Evolutionary conservation across 2,888 invertebrate species (phyloP), one percentile per base, ranked within the genome.

Genomic region (Eumacrocentrus americanus): DNA sequence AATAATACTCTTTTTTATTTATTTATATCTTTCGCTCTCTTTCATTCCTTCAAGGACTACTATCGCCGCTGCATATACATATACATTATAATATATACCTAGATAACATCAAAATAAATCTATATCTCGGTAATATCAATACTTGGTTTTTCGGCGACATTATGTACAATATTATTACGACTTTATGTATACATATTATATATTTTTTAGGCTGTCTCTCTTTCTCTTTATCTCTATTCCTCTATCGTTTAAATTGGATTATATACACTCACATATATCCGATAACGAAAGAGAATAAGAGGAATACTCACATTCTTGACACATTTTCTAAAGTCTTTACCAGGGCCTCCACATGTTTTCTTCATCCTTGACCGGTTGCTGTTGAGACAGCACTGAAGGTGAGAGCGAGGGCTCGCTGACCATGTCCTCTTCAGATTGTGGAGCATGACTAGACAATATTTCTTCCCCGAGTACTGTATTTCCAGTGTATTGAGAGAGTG

Each of bases 21-120:
- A 2, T 37, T 6, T 14, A 38, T 40, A 4, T 57, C 20, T 22
- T 47, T 54, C 51, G 42, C 35, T 2, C 16, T 48, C 18, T 42
- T 53, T 25, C 37, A 23, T 25, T 9, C 6, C n/a, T 4, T n/a
- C n/a, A 23, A 23, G n/a, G n/a, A 50, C 12, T n/a, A 23, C 11
- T 9, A 34, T 51, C 12, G 22, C 23, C 20, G 3, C 7, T 23
- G 12, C 11, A 14, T 16, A 16, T 34, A 4, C 5, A 14, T 38
- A 14, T 52, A 42, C 42, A 53, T 42, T 29, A 29, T 29, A 29
- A 29, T 29, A 73, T 78, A 78, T 73, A 79, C 72, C 79, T 79
- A 80, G 79, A 78, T 79, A 80, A 80, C 80, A 77, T 79, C 75
- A 78, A 79, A 80, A 80, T 80, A 80, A 80, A 80, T 80, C 78